Evolutionary conservation across 2,797 vertebrate genomes (phyloP).

Genomic region (Characodon lateralis): DNA sequence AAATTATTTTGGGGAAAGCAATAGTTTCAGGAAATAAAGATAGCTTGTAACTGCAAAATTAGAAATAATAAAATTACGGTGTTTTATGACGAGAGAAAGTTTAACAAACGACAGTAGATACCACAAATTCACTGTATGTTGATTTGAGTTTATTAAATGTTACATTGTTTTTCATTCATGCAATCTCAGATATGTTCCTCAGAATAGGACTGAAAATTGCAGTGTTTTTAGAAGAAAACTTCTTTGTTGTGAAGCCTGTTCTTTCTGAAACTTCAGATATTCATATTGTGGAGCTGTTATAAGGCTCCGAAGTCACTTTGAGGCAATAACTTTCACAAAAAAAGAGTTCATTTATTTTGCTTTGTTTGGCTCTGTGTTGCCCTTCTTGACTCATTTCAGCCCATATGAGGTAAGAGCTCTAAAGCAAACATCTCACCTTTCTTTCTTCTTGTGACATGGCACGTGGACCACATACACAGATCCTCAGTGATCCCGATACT

Average conservation of each 20-base stretch:
- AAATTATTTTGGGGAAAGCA: neutral
- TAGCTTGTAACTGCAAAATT: neutral
- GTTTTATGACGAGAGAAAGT: neutral
- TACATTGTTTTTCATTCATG: neutral
- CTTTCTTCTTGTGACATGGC: conserved; percentile 13
- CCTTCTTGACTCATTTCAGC: conserved; percentile 28
- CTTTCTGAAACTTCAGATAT: neutral
- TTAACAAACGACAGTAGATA: neutral
- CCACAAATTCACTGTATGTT: neutral
- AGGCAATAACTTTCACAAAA: conserved; percentile 36
- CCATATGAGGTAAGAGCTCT: conserved; percentile 49
- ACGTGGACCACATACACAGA: conserved; percentile 18
- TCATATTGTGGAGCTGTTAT: conserved; percentile 12
- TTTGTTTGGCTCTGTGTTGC: conserved; percentile 26
- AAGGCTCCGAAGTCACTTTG: conserved; percentile 34
- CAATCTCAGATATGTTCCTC: neutral
- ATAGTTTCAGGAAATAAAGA: neutral
- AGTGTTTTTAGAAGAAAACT: neutral
- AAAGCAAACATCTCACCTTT: conserved; percentile 49
- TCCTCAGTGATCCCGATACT: conserved; percentile 39
- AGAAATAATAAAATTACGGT: too few species aligned
- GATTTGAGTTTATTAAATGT: too few species aligned
- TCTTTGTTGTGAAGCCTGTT: neutral
- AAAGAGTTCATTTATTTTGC: conserved; percentile 26
- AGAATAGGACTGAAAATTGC: neutral